Evolutionary conservation across 1,140 invertebrate species (phyloP), one percentile per base, ranked within the genome.

Genomic region (Psilanteris sp.): DNA sequence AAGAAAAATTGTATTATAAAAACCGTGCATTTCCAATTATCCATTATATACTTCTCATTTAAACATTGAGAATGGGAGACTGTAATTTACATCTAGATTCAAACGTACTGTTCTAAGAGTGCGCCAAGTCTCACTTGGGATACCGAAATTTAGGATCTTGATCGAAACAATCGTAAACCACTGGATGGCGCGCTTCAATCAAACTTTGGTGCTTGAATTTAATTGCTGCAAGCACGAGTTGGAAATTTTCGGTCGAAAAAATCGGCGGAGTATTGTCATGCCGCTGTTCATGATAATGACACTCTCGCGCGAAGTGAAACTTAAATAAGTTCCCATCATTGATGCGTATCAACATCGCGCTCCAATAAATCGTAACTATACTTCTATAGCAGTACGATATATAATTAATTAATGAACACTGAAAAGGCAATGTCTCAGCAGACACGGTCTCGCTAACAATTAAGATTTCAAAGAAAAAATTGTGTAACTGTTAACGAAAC

Each of bases 341-440:
- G 66, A 71, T 71, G 61, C 67, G 61, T 77, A 67, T 77, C 66
- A 54, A 32, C 16, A 70, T 59, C 66, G 50, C 66, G 61, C 67
- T 77, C 74, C 62, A 77, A 77, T 77, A 77, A 77, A 46, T 77
- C 36, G 46, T 55, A 77, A 72, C 66, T 67, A 77, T 77, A 37
- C 54, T 15, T 14, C 16, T 57, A 43, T 52, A 52, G 32, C 44
- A 48, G 50, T 59, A 43, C 57, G 52, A 48, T 20, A 41, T 71
- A 61, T 71, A 77, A 77, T 77, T 77, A 77, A 77, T 71, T 77
- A 71, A 71, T 71, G 66, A 64, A 66, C 64, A 39, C 9, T 59
- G 59, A 46, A 59, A 55, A 62, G 26, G 18, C 39, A 55, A 22
- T 37, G 59, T 52, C 34, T 26, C 37, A 34, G 27, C 24, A 52